Evolutionary conservation across 2,888 invertebrate species (phyloP), one percentile per base, ranked within the genome.

Genomic region (Ptilodon capucinus): DNA sequence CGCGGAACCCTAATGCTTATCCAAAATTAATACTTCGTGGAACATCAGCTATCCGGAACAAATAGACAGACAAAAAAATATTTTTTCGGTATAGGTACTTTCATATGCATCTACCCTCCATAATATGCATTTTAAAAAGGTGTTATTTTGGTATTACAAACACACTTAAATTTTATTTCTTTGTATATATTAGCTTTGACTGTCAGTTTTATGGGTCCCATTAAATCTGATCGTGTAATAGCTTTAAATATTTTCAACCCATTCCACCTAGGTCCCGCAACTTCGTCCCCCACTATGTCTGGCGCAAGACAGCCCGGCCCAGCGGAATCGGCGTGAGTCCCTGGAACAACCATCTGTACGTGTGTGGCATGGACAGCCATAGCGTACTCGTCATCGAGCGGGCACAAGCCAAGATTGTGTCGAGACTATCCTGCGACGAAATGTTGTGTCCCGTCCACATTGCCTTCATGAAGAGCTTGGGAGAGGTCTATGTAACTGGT

Each of bases 311-410:
- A 36, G 91, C 93, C 1, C 87, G 95, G 62, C 95, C 95, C 0
- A 92, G 94, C 17, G 95, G 95, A 1, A 82, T 96, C 0, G 93
- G 93, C 0, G 83, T 94, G 9, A 91, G 94, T 25, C 93, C 93
- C 0, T 94, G 94, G 91, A 89, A 87, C 54, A 92, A 92, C 43
- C 90, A 92, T 40, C 77, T 92, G 0, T 92, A 92, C 68, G 91
- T 95, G 38, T 94, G 94, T 60, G 93, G 95, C 2, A 93, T 95
- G 57, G 95, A 95, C 62, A 93, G 93, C 38, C 94, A 94, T 36
- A 90, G 92, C 43, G 89, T 93, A 4, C 74, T 93, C 16, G 92
- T 91, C 4, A 83, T 91, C 17, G 91, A 91, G 46, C 72, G 87
- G 1, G 64, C 83, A 0, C 90, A 92, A 51, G 84, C 92, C 40